Conservation (phyloP, 2,797 vertebrate species). For the Buphagus erythrorhynchus region DNA sequence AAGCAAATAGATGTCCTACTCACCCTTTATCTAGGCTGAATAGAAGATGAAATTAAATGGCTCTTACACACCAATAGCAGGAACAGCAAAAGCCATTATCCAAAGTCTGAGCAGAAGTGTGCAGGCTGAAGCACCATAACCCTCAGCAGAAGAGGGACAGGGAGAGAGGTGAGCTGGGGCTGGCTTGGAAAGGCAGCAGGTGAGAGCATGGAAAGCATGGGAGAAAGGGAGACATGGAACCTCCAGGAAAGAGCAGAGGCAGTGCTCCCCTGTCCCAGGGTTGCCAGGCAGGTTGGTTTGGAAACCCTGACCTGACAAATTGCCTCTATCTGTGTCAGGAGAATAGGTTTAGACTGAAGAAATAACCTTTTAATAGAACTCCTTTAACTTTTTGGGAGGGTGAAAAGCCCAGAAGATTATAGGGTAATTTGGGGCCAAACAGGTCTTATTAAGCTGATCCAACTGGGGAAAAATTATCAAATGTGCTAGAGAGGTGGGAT, state of each 20-base stretch:
- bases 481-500: not conserved
- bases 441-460: not conserved
- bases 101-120: not conserved
- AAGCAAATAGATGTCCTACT: slow-evolving; percentile 53
- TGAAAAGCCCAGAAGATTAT: not conserved
- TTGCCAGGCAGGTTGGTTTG: not conserved
- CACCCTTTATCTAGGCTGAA: slow-evolving; percentile 47
- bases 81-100: slow-evolving; percentile 26
- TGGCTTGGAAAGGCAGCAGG: not conserved
- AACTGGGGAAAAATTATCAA: not conserved
- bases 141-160: not conserved
- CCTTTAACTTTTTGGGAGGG: not conserved
- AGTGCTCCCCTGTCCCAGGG: fast-evolving
- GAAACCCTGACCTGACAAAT: not conserved
- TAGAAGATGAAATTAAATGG: slow-evolving; percentile 56
- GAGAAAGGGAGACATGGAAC: not conserved
- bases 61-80: not conserved
- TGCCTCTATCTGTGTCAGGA: not conserved
- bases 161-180: not conserved
- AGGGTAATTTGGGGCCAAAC: not conserved
- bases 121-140: not conserved
- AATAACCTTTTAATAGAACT: not conserved
- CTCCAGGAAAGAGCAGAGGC: not conserved
- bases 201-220: not conserved
- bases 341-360: not conserved